A percentile compares a stretch with the other conserved stretches of the same genome.
Evolutionary conservation across 2,113 vertebrate genomes (phyloP).

Genomic region (Petrocephalus microphthalmus): DNA sequence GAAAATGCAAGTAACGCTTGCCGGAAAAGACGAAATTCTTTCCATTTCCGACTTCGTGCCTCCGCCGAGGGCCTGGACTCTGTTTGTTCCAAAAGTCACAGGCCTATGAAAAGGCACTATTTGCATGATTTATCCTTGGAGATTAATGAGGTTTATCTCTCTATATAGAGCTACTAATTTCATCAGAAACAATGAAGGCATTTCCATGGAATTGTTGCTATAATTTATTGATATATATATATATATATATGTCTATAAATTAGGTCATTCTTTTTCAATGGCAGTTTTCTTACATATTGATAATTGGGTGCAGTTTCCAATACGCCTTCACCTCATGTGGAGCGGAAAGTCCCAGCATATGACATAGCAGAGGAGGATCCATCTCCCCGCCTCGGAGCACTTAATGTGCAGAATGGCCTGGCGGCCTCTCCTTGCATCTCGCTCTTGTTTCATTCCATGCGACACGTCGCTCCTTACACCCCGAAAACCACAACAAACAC

Average conservation of each 20-base stretch:
- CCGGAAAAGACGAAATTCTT: background rate
- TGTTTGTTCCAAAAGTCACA: background rate
- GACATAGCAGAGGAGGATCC: background rate
- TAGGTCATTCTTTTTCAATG: background rate
- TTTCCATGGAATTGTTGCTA: background rate
- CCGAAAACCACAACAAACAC: constrained; percentile 3
- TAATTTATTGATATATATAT: background rate
- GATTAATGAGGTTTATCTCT: background rate
- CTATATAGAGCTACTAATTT: background rate
- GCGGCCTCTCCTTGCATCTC: background rate
- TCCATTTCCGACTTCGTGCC: background rate
- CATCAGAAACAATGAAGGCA: background rate
- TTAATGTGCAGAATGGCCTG: background rate
- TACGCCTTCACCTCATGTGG: background rate
- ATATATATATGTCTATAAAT: background rate
- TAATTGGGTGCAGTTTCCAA: background rate
- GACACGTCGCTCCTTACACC: background rate
- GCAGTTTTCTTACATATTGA: background rate
- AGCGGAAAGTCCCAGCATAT: background rate
- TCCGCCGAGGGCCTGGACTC: background rate
- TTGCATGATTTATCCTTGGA: background rate
- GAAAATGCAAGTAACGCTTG: background rate
- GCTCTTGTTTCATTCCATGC: background rate
- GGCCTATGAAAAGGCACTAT: background rate
- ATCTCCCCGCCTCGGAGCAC: background rate